phyloP scores from a whole-genome alignment of 2,113 vertebrate genomes.

The Elephas maximus region DNA sequence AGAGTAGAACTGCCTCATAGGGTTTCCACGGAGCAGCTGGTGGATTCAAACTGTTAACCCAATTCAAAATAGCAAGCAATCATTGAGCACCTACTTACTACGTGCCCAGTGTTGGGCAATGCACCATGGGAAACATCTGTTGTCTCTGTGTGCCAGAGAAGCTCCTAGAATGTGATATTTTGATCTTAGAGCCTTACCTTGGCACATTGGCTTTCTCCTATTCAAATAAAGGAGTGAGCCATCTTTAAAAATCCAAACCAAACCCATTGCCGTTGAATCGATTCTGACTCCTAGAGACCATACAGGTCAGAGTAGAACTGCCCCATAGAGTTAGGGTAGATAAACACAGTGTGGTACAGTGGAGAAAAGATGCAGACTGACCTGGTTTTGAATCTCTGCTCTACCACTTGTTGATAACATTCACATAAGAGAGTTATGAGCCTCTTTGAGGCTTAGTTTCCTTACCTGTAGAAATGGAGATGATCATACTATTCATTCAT shows the following conservation, averaged over 20 bases:
- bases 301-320: too few species aligned
- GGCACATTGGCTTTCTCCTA: neutral
- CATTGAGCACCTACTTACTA: neutral
- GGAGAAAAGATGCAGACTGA: neutral
- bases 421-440: neutral
- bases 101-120: neutral
- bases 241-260: neutral
- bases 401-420: neutral
- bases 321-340: neutral
- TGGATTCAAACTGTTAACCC: neutral
- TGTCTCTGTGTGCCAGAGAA: neutral
- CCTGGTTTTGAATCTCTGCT: neutral
- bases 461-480: constrained; percentile 24
- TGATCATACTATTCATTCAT: neutral
- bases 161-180: neutral
- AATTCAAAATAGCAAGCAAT: neutral
- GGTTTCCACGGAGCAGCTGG: too few species aligned
- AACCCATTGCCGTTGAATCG: too few species aligned
- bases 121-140: neutral
- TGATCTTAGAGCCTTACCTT: constrained; percentile 11
- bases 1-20: too few species aligned
- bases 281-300: too few species aligned
- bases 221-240: neutral
- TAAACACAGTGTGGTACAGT: neutral
- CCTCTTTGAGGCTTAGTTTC: neutral